phyloP scores from a whole-genome alignment of 2,888 invertebrate genomes.

The Brenthis ino region DNA sequence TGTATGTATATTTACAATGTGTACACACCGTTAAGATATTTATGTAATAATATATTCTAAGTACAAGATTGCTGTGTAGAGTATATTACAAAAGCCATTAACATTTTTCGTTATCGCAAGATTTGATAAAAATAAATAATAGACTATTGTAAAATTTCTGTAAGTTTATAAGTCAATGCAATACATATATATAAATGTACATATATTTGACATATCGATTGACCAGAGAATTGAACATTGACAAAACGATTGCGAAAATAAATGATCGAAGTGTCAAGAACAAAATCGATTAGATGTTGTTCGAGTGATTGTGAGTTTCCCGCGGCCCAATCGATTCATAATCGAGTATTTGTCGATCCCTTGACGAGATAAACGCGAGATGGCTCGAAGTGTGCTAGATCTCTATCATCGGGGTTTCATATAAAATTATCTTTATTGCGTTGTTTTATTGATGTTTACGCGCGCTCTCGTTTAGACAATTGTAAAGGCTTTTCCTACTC shows the following conservation, averaged over 20 bases:
- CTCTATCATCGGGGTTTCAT: constrained; percentile 35
- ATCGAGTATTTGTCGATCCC: constrained; percentile 46
- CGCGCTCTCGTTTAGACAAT: constrained; percentile 22
- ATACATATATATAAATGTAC: neutral
- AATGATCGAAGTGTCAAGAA: constrained; percentile 40
- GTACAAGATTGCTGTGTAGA: too few species aligned
- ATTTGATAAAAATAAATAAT: too few species aligned
- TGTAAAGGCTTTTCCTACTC: neutral
- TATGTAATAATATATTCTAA: too few species aligned
- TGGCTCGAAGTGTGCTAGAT: constrained; percentile 40
- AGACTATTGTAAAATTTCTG: too few species aligned
- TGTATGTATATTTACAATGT: neutral
- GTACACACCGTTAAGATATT: too few species aligned
- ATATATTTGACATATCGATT: constrained; percentile 28
- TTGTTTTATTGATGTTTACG: constrained; percentile 32
- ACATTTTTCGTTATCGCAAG: too few species aligned
- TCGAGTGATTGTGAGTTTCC: constrained; percentile 40
- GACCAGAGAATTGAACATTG: constrained; percentile 28
- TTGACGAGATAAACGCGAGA: constrained; percentile 37
- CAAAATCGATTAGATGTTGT: constrained; percentile 45
- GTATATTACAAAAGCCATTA: too few species aligned
- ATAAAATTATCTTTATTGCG: constrained; percentile 38
- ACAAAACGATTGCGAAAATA: constrained; percentile 32
- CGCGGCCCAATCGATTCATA: constrained; percentile 42
- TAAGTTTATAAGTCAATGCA: too few species aligned